phyloP scores from a whole-genome alignment of 92 coral and sea anemone genomes.

The Ricordea florida region DNA sequence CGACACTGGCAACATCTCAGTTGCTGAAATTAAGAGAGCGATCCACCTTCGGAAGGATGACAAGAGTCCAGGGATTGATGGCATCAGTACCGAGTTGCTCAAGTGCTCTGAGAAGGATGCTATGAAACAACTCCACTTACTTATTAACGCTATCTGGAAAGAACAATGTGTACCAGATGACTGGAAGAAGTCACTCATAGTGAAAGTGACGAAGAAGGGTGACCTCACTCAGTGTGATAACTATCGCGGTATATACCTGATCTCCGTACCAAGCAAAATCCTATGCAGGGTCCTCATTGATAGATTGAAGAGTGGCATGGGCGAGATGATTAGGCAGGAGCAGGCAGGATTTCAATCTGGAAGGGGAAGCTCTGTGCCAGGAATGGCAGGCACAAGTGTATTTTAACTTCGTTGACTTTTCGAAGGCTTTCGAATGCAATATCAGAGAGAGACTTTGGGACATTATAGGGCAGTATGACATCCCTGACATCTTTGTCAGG shows the following conservation, averaged over 20 bases:
- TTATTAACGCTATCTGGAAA: background rate
- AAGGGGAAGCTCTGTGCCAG: conserved; percentile 1
- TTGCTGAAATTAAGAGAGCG: background rate
- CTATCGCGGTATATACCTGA: background rate
- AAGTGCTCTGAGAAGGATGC: too few relatives aligned
- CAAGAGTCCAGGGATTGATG: conserved; percentile 3
- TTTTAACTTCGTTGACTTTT: too few relatives aligned
- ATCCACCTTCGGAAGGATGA: background rate
- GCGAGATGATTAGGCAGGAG: background rate
- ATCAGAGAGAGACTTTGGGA: too few relatives aligned
- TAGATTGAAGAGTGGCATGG: too few relatives aligned
- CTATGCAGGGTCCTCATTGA: too few relatives aligned
- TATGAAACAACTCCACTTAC: too few relatives aligned
- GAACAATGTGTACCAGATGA: too few relatives aligned
- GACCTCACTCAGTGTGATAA: conserved; percentile 3
- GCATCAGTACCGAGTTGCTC: background rate
- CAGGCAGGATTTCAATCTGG: conserved; percentile 4
- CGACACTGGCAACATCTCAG: background rate
- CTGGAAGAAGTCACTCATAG: conserved; percentile 5
- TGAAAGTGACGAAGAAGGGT: background rate
- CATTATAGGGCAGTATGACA: too few relatives aligned
- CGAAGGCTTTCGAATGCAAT: too few relatives aligned
- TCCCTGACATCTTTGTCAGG: too few relatives aligned
- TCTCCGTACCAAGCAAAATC: too few relatives aligned
- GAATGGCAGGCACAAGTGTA: too few relatives aligned